Evolutionary conservation across 1,140 invertebrate genomes (phyloP).

Genomic region (Brachionus angularis): DNA sequence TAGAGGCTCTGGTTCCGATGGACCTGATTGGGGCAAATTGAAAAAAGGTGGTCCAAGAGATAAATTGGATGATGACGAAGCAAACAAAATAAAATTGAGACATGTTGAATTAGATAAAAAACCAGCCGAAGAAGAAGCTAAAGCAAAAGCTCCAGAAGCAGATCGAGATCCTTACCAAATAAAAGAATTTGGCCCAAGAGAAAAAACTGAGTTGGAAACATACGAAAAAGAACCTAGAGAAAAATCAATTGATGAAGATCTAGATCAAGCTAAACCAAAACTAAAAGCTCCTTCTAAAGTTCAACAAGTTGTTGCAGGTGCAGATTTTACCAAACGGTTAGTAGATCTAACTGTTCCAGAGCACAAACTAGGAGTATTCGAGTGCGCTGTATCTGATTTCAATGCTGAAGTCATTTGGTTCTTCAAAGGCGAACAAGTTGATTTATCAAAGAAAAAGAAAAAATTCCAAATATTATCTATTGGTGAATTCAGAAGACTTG

Average conservation of each 20-base stretch:
- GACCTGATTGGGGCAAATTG: conserved; percentile 37
- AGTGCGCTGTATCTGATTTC: conserved; percentile 33
- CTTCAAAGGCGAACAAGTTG: conserved; percentile 11
- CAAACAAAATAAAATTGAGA: conserved; percentile 30
- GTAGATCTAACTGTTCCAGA: conserved; percentile 30
- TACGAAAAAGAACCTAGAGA: conserved; percentile 14
- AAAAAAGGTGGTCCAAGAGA: conserved; percentile 28
- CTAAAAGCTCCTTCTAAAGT: conserved; percentile 36
- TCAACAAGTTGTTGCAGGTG: neutral
- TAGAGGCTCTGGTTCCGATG: neutral
- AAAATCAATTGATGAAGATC: conserved; percentile 8
- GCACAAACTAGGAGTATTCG: conserved; percentile 32
- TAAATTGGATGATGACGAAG: neutral
- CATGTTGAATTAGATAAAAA: conserved; percentile 34
- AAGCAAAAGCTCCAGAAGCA: conserved; percentile 13
- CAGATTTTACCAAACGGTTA: conserved; percentile 36
- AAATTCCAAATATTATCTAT: conserved; percentile 33
- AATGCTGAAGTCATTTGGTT: conserved; percentile 42
- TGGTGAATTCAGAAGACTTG: conserved; percentile 22
- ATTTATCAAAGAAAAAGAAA: neutral
- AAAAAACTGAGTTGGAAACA: conserved; percentile 35
- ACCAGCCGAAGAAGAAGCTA: neutral
- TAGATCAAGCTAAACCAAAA: conserved; percentile 11
- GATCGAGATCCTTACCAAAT: conserved; percentile 15
- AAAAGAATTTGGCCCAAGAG: conserved; percentile 27